These are phyloP conservation scores for Harpagoxenus sublaevis DNA, from an alignment of 2,888 invertebrate genomes.

Conservation along the genomic window DNA sequence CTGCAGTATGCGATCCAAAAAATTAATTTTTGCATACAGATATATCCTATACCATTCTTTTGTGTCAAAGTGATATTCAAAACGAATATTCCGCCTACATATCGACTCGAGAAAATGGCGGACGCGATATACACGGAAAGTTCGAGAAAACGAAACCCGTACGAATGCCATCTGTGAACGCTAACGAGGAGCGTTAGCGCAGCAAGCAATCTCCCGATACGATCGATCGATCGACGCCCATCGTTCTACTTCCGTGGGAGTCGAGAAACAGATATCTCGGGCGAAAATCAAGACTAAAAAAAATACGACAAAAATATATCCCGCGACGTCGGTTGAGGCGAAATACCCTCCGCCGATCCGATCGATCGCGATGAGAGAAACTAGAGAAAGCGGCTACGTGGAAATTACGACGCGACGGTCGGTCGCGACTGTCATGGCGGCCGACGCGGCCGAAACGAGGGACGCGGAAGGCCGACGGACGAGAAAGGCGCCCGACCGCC, in stretches of 20 bases:
- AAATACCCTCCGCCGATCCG: background rate
- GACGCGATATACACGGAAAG: background rate
- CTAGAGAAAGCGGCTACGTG: background rate
- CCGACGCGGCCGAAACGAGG: conserved; percentile 18
- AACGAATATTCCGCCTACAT: background rate
- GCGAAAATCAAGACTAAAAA: background rate
- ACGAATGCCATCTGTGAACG: conserved; percentile 83
- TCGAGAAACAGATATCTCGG: background rate
- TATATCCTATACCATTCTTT: background rate
- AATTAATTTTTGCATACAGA: background rate
- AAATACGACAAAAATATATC: background rate
- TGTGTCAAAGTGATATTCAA: background rate
- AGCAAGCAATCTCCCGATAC: background rate
- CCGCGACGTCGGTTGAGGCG: too few species aligned
- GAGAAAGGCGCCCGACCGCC: conserved; percentile 74
- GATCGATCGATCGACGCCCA: conserved; percentile 30
- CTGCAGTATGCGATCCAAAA: background rate
- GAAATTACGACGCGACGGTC: conserved; percentile 73
- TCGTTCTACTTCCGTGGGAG: too few species aligned
- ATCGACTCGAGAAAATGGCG: background rate
- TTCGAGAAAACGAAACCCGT: background rate
- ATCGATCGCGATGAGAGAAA: background rate
- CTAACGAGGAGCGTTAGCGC: conserved; percentile 52
- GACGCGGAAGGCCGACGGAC: conserved; percentile 64
- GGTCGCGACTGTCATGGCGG: conserved; percentile 82